phyloP scores from a whole-genome alignment of 2,113 vertebrate genomes.

The Lampris megalopsis region DNA sequence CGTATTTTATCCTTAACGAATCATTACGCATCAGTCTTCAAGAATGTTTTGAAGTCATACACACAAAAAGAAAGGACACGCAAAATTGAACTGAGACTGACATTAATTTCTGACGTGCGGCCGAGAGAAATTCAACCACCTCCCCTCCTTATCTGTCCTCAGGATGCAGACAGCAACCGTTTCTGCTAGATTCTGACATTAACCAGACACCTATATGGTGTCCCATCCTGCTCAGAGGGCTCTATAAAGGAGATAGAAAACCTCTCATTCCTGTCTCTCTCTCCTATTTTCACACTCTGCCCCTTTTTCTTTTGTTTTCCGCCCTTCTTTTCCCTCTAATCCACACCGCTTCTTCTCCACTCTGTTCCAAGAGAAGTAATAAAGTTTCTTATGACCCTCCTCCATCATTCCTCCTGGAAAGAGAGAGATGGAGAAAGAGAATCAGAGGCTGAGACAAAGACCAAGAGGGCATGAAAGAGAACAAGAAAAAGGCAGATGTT shows the following conservation, averaged over 20 bases:
- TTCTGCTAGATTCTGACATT: conserved; percentile 46
- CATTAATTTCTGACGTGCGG: neutral
- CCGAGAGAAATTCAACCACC: neutral
- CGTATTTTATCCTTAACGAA: no score
- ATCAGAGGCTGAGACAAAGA: conserved; percentile 29
- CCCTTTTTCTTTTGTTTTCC: conserved; percentile 30
- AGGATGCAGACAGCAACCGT: conserved; percentile 33
- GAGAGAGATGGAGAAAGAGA: conserved; percentile 44
- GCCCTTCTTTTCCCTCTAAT: conserved; percentile 36
- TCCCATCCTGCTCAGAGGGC: conserved; percentile 21
- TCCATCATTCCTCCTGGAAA: conserved; percentile 71
- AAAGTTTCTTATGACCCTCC: conserved; percentile 78
- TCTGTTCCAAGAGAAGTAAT: conserved; percentile 74
- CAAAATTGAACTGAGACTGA: neutral
- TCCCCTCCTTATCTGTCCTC: conserved; percentile 32
- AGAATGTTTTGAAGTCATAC: no score
- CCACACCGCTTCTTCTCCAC: conserved; percentile 48
- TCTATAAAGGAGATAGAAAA: conserved; percentile 31
- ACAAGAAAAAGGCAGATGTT: conserved; percentile 2
- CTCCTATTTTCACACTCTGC: conserved; percentile 28
- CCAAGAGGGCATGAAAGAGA: conserved; percentile 38
- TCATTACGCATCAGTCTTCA: no score
- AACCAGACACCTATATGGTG: conserved; percentile 48
- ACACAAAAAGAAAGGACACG: neutral
- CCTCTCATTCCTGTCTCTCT: conserved; percentile 39